phyloP scores from a whole-genome alignment of 1,140 invertebrate genomes.

The Pseudomyrmex flavicornis region DNA sequence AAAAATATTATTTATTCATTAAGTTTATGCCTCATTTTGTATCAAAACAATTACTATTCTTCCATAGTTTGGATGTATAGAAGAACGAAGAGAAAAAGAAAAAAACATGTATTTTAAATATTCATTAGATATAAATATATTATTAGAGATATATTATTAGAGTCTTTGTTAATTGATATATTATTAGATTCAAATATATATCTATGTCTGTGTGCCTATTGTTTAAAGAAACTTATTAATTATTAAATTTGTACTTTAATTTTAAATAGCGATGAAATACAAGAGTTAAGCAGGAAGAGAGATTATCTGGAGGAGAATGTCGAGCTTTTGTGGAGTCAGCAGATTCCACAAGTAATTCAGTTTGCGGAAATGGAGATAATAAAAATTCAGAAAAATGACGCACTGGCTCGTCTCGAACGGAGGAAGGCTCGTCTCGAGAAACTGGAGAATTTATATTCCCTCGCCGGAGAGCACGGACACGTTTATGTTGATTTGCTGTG shows the following conservation, averaged over 20 bases:
- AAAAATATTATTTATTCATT: constrained; percentile 53
- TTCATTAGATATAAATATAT: neutral
- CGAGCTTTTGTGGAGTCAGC: constrained; percentile 70
- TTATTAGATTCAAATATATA: too few species aligned
- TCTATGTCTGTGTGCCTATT: too few species aligned
- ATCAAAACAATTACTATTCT: neutral
- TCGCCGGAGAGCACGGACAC: constrained; percentile 78
- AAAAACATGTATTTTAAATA: constrained; percentile 5
- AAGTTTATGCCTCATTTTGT: constrained; percentile 46
- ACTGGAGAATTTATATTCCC: constrained; percentile 74
- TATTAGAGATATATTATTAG: too few species aligned
- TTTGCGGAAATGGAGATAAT: constrained; percentile 74
- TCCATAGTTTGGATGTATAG: neutral
- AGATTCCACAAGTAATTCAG: constrained; percentile 73
- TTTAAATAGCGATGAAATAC: constrained; percentile 76
- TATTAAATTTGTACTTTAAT: neutral
- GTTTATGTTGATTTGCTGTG: constrained; percentile 78
- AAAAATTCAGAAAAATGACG: constrained; percentile 74
- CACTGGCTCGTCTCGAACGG: constrained; percentile 68
- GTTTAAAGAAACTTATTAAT: too few species aligned
- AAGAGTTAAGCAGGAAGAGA: constrained; percentile 72
- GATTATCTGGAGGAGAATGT: constrained; percentile 80
- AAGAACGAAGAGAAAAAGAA: neutral
- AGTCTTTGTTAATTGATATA: too few species aligned
- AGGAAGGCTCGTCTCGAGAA: constrained; percentile 73